Evolutionary conservation across 2,888 invertebrate species (phyloP).

Genomic region (Pardosa pseudoannulata): DNA sequence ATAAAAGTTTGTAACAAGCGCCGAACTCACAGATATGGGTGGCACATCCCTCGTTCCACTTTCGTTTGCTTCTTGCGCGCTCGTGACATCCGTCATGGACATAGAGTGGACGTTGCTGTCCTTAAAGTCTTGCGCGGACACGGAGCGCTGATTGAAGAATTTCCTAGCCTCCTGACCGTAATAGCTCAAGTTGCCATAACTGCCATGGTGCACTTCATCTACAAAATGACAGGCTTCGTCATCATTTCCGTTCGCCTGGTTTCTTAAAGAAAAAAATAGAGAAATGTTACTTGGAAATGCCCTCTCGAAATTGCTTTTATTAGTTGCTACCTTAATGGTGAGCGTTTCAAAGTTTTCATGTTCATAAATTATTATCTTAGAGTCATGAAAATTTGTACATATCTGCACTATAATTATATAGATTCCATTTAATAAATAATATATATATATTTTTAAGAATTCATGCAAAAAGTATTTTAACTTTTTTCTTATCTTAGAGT

Average conservation of each 20-base stretch:
- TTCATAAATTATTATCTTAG: too few species aligned
- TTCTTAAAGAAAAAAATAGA: constrained; percentile 15
- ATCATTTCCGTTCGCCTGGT: constrained; percentile 11
- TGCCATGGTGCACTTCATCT: constrained; percentile 26
- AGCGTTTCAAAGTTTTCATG: too few species aligned
- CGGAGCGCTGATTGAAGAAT: constrained; percentile 24
- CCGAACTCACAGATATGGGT: constrained; percentile 41
- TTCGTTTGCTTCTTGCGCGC: neutral
- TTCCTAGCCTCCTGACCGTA: constrained; percentile 19
- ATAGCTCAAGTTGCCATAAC: constrained; percentile 28
- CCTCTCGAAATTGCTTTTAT: too few species aligned
- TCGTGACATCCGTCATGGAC: neutral
- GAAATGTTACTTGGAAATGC: too few species aligned
- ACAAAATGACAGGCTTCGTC: neutral
- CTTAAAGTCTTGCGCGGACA: constrained; percentile 30
- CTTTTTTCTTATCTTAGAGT: too few species aligned
- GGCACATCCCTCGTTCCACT: constrained; percentile 24
- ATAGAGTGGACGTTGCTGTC: constrained; percentile 3
- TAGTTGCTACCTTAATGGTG: too few species aligned
- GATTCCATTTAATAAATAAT: too few species aligned
- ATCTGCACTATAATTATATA: too few species aligned
- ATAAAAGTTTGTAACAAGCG: too few species aligned
- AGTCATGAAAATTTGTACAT: too few species aligned
- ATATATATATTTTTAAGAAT: too few species aligned
- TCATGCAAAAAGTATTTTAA: too few species aligned